Evolutionary conservation across 2,113 vertebrate genomes (phyloP).

Genomic region (Trachemys scripta): DNA sequence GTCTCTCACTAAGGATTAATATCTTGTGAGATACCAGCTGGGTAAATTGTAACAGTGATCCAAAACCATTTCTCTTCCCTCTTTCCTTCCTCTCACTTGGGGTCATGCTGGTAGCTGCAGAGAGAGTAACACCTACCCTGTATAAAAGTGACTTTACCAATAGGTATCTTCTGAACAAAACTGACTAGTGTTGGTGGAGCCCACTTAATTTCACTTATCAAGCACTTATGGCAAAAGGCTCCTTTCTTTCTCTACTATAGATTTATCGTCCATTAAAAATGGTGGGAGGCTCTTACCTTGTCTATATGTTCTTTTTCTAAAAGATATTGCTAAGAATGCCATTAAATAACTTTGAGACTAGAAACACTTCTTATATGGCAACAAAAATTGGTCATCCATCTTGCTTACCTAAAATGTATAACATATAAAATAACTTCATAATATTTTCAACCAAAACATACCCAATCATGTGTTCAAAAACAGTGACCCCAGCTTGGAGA

Average conservation of each 20-base stretch:
- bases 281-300: not conserved
- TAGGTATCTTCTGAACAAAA: not conserved
- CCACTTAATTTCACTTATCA: not conserved
- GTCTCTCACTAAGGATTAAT: too few species aligned
- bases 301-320: not conserved
- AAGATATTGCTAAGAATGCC: not conserved
- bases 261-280: not conserved
- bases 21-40: not conserved
- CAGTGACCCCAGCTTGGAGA: not conserved
- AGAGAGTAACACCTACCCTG: not conserved
- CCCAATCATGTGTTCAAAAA: not conserved
- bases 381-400: not conserved
- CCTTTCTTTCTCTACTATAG: not conserved
- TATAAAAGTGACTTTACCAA: not conserved
- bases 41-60: not conserved
- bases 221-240: not conserved
- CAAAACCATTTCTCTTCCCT: not conserved
- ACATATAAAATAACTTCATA: not conserved
- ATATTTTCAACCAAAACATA: not conserved
- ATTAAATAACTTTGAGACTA: not conserved
- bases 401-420: not conserved
- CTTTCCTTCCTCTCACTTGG: not conserved
- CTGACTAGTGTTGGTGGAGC: not conserved
- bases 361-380: too few species aligned
- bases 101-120: not conserved